A percentile compares a stretch with the other conserved stretches of the same genome.
Conservation (phyloP, 2,113 vertebrate genomes). For the Pelusios castaneus region DNA sequence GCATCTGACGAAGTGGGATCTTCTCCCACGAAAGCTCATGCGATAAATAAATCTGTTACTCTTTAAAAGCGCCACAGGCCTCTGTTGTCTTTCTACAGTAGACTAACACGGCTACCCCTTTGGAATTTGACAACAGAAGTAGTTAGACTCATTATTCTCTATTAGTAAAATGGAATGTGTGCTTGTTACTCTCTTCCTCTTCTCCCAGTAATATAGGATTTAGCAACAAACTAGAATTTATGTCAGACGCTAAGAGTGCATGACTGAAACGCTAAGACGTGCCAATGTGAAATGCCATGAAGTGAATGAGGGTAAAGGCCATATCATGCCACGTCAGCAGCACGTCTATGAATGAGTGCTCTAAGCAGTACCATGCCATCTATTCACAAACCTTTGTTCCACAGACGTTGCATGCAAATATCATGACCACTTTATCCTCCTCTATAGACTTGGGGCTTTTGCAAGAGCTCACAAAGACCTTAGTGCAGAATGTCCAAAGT, state of each 20-base stretch:
- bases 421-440: neutral
- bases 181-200: neutral
- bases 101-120: no score
- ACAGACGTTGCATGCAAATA: neutral
- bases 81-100: no score
- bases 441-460: accelerated
- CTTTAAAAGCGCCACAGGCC: no score
- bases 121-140: no score
- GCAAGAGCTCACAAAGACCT: neutral
- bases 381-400: accelerated
- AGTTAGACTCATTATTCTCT: conserved; percentile 27
- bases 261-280: neutral
- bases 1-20: no score
- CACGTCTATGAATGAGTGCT: accelerated
- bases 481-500: neutral
- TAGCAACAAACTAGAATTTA: neutral
- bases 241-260: neutral
- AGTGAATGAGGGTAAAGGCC: neutral
- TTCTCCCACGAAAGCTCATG: no score
- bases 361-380: accelerated
- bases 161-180: neutral
- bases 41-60: no score
- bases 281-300: neutral
- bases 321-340: accelerated
- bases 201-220: neutral